A percentile compares a stretch with the other conserved stretches of the same genome.
Evolutionary conservation across 2,797 vertebrate species (phyloP).

Genomic region (Diglossa cyanea): DNA sequence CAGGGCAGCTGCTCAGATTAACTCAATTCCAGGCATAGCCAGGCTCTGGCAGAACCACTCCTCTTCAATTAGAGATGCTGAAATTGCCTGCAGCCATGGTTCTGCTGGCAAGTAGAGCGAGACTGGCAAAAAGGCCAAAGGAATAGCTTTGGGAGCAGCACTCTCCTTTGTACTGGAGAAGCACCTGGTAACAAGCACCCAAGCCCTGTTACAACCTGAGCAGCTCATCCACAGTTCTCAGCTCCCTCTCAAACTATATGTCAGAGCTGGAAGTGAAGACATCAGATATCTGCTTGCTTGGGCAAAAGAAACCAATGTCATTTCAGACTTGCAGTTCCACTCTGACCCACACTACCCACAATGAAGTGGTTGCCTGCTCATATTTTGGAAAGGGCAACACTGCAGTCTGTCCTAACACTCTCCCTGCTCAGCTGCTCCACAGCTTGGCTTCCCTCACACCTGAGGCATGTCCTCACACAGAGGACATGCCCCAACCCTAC

Average conservation of each 20-base stretch:
- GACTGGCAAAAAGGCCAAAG: neutral
- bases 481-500: neutral
- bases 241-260: neutral
- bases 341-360: neutral
- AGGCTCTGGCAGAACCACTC: neutral
- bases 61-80: neutral
- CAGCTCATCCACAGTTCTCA: neutral
- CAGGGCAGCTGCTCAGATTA: neutral
- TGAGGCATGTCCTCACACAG: neutral
- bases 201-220: neutral
- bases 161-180: neutral
- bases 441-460: neutral
- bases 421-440: neutral
- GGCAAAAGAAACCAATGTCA: neutral
- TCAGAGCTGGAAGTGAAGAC: neutral
- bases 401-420: neutral
- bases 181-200: neutral
- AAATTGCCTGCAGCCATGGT: neutral
- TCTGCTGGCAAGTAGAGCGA: neutral
- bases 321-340: neutral
- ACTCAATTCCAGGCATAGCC: neutral
- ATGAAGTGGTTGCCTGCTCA: neutral
- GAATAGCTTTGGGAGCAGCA: neutral
- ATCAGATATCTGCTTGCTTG: neutral
- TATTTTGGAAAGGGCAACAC: neutral